phyloP scores from a whole-genome alignment of 2,888 invertebrate genomes.

The Trilocha varians region DNA sequence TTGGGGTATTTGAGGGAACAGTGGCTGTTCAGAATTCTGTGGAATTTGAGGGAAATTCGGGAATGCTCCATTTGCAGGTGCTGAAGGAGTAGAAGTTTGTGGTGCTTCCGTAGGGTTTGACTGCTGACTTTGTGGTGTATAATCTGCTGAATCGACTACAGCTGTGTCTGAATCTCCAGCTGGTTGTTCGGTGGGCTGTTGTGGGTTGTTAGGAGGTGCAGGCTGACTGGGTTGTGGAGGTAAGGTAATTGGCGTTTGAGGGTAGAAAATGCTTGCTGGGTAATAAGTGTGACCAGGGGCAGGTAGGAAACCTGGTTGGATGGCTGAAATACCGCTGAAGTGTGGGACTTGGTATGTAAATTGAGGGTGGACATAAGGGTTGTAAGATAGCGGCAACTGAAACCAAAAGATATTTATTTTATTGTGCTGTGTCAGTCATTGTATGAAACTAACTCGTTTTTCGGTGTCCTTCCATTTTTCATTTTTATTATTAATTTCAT shows the following conservation, averaged over 20 bases:
- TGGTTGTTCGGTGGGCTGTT: slow-evolving; percentile 10
- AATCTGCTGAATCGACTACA: slow-evolving; percentile 56
- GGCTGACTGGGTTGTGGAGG: slow-evolving; percentile 19
- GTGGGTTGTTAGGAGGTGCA: slow-evolving; percentile 10
- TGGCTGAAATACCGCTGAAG: slow-evolving; percentile 26
- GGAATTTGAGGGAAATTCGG: slow-evolving; percentile 27
- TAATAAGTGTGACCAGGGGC: slow-evolving; percentile 33
- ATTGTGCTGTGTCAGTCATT: too few relatives aligned
- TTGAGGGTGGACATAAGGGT: slow-evolving; percentile 37
- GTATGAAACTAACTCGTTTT: too few relatives aligned
- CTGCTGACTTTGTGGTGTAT: slow-evolving; percentile 22
- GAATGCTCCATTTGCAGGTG: slow-evolving; percentile 20
- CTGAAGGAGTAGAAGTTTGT: slow-evolving; percentile 20
- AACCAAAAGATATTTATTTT: neutral
- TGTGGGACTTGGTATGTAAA: slow-evolving; percentile 40
- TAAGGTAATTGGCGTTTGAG: slow-evolving; percentile 21
- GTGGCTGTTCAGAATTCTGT: slow-evolving; percentile 8
- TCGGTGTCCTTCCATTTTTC: too few relatives aligned
- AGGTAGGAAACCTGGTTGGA: slow-evolving; percentile 37
- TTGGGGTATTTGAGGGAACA: slow-evolving; percentile 14
- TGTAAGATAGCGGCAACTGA: slow-evolving; percentile 14
- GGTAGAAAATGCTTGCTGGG: slow-evolving; percentile 38
- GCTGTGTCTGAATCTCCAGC: slow-evolving; percentile 47
- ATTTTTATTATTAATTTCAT: too few relatives aligned
- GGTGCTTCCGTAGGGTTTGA: slow-evolving; percentile 16